Evolutionary conservation across 2,113 vertebrate genomes (phyloP).

Genomic region (Mesembrinibis cayennensis): DNA sequence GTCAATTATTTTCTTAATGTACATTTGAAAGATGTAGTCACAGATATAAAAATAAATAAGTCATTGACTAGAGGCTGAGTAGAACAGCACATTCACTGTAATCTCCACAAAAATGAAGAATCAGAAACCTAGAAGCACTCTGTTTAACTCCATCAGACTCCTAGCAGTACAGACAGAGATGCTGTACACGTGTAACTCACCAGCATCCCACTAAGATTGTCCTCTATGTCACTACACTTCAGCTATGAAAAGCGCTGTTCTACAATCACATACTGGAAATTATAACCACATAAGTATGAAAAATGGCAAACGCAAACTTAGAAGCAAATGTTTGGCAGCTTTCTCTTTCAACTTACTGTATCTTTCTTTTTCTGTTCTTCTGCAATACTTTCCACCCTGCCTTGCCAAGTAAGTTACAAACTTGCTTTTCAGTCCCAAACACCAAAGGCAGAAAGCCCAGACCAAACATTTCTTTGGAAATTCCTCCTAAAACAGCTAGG

Average conservation of each 20-base stretch:
- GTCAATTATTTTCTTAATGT: background rate
- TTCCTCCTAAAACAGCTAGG: background rate
- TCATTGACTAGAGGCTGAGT: background rate
- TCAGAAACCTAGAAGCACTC: background rate
- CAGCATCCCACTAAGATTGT: fast-evolving
- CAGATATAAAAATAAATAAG: background rate
- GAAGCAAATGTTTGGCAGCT: background rate
- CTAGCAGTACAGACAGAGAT: background rate
- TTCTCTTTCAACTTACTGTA: background rate
- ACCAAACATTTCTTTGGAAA: background rate
- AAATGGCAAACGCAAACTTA: background rate
- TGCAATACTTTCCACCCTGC: constrained; percentile 31
- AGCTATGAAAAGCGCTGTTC: background rate
- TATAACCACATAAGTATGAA: background rate
- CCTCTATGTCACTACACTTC: background rate
- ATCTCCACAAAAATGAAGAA: background rate
- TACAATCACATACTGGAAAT: background rate
- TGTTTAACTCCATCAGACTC: background rate
- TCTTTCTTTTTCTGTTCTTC: constrained; percentile 17
- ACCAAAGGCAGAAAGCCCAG: background rate
- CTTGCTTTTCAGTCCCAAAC: background rate
- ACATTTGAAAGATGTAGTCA: background rate
- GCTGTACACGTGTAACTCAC: fast-evolving
- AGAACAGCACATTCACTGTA: background rate
- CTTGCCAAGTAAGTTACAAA: constrained; percentile 59